Evolutionary conservation across 2,888 invertebrate genomes (phyloP).

Genomic region (Nemotelus nigrinus): DNA sequence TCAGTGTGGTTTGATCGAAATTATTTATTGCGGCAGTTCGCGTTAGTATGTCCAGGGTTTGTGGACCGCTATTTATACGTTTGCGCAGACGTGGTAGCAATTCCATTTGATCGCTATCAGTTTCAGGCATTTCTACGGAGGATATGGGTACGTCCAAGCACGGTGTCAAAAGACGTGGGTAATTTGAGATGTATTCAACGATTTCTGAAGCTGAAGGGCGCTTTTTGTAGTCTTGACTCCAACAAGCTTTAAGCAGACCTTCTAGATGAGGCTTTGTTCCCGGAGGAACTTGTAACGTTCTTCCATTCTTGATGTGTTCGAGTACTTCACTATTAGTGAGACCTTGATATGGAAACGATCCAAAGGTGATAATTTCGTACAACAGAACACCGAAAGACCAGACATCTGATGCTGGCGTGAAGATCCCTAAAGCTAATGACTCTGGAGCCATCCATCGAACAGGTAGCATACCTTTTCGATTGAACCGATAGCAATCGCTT

Average conservation of each 20-base stretch:
- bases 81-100: constrained; percentile 56
- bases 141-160: constrained; percentile 80
- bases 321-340: constrained; percentile 86
- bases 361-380: constrained; percentile 90
- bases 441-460: constrained; percentile 96
- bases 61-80: constrained; percentile 51
- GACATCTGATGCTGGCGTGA: constrained; percentile 87
- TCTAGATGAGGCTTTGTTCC: constrained; percentile 83
- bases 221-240: constrained; percentile 75
- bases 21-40: constrained; percentile 50
- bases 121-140: constrained; percentile 78
- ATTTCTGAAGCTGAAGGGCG: constrained; percentile 83
- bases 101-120: constrained; percentile 60
- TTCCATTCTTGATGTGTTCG: constrained; percentile 80
- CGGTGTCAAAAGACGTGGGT: constrained; percentile 79
- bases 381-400: constrained; percentile 91
- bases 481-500: constrained; percentile 89
- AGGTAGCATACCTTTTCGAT: constrained; percentile 86
- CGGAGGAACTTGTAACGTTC: constrained; percentile 77
- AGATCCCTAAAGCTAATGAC: constrained; percentile 81
- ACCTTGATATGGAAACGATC: constrained; percentile 90
- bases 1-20: constrained; percentile 47
- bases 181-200: constrained; percentile 81
- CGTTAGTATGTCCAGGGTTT: constrained; percentile 47
- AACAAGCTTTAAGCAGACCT: constrained; percentile 84